Percentiles rank a stretch among this genome's conserved stretches.
These are phyloP conservation scores for Pseudolaguvia tuberculata DNA, from an alignment of 2,113 vertebrate species.

Conservation along the genomic window DNA sequence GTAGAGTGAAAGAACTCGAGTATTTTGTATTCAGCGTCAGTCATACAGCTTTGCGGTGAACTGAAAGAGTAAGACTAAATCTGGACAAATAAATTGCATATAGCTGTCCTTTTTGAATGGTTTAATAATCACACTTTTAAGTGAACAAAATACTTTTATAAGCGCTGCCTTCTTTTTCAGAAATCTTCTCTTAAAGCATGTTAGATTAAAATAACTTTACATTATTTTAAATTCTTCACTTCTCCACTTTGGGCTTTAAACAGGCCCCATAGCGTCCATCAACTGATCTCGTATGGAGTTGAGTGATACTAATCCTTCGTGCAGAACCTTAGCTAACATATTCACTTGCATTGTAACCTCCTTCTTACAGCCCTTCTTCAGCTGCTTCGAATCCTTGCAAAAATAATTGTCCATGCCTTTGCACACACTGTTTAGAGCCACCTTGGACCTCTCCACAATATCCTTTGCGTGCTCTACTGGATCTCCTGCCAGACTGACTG, in stretches of 20 bases:
- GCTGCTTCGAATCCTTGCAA: conserved; percentile 59
- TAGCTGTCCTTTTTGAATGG: too few species aligned
- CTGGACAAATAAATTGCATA: too few species aligned
- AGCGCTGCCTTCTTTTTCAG: too few species aligned
- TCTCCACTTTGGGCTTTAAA: conserved; percentile 32
- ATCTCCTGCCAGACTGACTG: conserved; percentile 53
- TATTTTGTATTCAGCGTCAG: too few species aligned
- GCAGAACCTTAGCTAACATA: conserved; percentile 55
- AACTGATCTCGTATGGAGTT: conserved; percentile 65
- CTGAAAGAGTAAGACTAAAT: too few species aligned
- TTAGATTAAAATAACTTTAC: not conserved
- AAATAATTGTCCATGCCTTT: conserved; percentile 67
- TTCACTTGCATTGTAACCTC: conserved; percentile 60
- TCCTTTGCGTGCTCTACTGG: conserved; percentile 45
- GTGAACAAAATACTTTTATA: not conserved
- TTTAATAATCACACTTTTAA: too few species aligned
- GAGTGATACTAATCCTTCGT: conserved; percentile 58
- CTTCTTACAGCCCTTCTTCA: conserved; percentile 62
- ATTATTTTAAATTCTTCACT: not conserved
- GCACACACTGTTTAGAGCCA: conserved; percentile 54
- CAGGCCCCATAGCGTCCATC: conserved; percentile 53
- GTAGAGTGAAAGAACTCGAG: too few species aligned
- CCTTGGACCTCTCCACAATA: conserved; percentile 17
- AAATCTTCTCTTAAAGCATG: not conserved
- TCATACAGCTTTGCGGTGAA: too few species aligned